Percentiles rank a stretch among this genome's conserved stretches.
phyloP scores from a whole-genome alignment of 2,888 invertebrate species.

The Gasteruption jaculator region DNA sequence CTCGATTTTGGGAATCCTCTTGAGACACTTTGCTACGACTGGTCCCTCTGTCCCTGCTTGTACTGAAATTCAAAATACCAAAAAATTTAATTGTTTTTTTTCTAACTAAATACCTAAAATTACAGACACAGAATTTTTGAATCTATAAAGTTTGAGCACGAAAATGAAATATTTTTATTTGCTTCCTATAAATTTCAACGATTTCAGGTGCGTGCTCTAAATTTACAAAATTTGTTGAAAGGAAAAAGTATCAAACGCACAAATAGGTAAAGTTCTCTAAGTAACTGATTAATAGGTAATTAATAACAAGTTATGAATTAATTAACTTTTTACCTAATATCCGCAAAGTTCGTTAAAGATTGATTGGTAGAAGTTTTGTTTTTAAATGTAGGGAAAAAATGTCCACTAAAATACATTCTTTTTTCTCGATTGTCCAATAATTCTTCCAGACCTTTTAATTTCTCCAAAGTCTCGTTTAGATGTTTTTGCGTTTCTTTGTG shows the following conservation, averaged over 20 bases:
- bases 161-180: too few relatives aligned
- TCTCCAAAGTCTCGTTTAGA: constrained; percentile 60
- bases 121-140: too few relatives aligned
- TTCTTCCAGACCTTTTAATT: constrained; percentile 60
- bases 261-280: too few relatives aligned
- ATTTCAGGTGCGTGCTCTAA: neutral
- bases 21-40: too few relatives aligned
- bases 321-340: constrained; percentile 34
- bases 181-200: too few relatives aligned
- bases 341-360: constrained; percentile 41
- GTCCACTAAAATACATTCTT: constrained; percentile 37
- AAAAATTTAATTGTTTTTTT: too few relatives aligned
- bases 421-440: constrained; percentile 57
- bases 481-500: constrained; percentile 68
- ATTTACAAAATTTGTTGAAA: neutral
- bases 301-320: constrained; percentile 8
- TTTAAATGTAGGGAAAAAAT: constrained; percentile 32
- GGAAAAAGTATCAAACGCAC: too few relatives aligned
- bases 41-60: too few relatives aligned
- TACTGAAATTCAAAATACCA: too few relatives aligned
- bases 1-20: too few relatives aligned
- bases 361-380: constrained; percentile 32
- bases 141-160: too few relatives aligned
- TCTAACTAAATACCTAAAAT: too few relatives aligned
- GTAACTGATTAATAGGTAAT: neutral